A percentile compares a stretch with the other conserved stretches of the same genome.
These are phyloP conservation scores for Muricea muricata DNA, from an alignment of 92 coral and sea anemone genomes.

Conservation along the genomic window DNA sequence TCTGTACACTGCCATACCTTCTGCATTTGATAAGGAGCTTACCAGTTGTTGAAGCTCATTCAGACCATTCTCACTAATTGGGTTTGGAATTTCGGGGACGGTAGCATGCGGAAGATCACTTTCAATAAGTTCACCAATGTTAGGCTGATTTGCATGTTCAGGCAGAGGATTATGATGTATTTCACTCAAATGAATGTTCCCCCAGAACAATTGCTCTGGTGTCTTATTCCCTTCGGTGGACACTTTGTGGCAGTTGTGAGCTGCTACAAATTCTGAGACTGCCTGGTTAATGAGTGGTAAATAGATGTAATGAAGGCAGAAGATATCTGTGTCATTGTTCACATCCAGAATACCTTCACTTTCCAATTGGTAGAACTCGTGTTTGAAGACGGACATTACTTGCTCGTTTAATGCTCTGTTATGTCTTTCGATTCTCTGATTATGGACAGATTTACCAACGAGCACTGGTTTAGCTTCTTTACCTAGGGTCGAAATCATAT, in stretches of 20 bases:
- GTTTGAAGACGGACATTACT: constrained; percentile 25
- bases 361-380: constrained; percentile 56
- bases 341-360: constrained; percentile 41
- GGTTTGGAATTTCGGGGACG: background rate
- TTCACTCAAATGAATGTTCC: constrained; percentile 46
- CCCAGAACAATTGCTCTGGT: constrained; percentile 61
- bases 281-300: constrained; percentile 50
- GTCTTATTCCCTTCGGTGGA: constrained; percentile 52
- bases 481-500: constrained; percentile 56
- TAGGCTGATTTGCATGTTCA: background rate
- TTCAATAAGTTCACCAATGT: background rate
- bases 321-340: no score
- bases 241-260: constrained; percentile 61
- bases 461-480: constrained; percentile 54
- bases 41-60: background rate
- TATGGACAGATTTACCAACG: constrained; percentile 62
- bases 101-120: background rate
- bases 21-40: background rate
- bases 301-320: constrained; percentile 57
- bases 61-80: background rate
- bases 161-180: background rate
- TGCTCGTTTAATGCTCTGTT: constrained; percentile 62
- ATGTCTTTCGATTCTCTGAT: no score
- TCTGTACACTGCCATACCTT: background rate
- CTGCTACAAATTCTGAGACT: constrained; percentile 34